Evolutionary conservation across 2,888 invertebrate species (phyloP), one percentile per base, ranked within the genome.

Genomic region (Cephus pygmeus): DNA sequence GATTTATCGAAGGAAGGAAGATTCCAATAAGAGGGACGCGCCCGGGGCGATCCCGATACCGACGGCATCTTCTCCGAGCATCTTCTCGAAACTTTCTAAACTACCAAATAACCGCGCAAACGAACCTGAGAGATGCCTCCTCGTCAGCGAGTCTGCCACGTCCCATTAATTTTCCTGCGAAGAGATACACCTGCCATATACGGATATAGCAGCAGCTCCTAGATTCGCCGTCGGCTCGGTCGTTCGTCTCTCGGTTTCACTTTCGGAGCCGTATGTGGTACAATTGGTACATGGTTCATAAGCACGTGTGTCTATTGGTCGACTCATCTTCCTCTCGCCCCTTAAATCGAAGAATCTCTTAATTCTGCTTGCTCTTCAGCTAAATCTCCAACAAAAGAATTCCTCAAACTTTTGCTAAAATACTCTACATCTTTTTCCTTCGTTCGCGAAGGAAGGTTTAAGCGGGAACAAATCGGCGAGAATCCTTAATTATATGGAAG

Each of bases 31-130:
- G 75, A 56, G 31, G 69, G 80, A 81, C 81, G 79, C 80, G 82
- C 81, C 79, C 79, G 73, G 75, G 82, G 78, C 80, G 73, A 78
- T 78, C 71, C 77, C 76, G 77, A 40, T 40, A 15, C 15, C 40
- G 0, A 40, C 40, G 40, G 15, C 40, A 15, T 40, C 40, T 40
- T 15, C 40, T 40, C 15, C 40, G 4, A 81, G 76, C 76, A 82
- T 86, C 83, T 85, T 85, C 73, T 82, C 79, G 81, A 80, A 86
- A 88, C 87, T 88, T 88, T 88, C 88, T 88, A 88, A 88, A 86
- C 82, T 82, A 79, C 83, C 83, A 79, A 85, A 86, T 83, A 82
- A 83, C 80, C 69, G 76, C 74, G 79, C 73, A 75, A 34, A 35
- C 34, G 34, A 35, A 34, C 31, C 15, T 12, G 9, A 4, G 73